phyloP scores from a whole-genome alignment of 2,888 invertebrate genomes.

The Tipula lateralis region DNA sequence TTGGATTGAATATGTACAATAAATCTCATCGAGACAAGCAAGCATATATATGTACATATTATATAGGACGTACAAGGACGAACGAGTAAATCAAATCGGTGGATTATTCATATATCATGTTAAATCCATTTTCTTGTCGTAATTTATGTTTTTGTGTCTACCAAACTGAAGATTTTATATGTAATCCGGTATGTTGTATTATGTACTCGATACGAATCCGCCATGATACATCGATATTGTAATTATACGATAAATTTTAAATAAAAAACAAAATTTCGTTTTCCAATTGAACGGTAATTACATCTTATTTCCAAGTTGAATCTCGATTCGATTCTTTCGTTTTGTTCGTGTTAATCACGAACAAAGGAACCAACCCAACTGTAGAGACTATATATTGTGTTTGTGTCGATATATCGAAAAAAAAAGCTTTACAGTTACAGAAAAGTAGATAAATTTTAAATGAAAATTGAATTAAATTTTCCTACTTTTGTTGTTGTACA shows the following conservation, averaged over 20 bases:
- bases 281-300: neutral
- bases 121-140: neutral
- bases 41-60: neutral
- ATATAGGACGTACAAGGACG: neutral
- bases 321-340: no score
- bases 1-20: neutral
- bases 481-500: neutral
- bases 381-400: neutral
- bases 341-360: neutral
- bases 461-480: neutral
- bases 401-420: neutral
- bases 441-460: constrained; percentile 15
- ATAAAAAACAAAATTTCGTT: neutral
- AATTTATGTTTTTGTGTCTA: neutral
- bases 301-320: no score
- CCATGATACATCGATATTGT: neutral
- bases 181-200: neutral
- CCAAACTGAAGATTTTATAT: neutral
- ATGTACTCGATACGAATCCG: neutral
- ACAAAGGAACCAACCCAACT: neutral
- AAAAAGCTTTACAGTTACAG: constrained; percentile 13
- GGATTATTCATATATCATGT: neutral
- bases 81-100: neutral
- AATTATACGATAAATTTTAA: neutral
- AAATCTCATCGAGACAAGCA: neutral